Conservation (phyloP, 2,888 invertebrate species). For the Acronicta psi region DNA sequence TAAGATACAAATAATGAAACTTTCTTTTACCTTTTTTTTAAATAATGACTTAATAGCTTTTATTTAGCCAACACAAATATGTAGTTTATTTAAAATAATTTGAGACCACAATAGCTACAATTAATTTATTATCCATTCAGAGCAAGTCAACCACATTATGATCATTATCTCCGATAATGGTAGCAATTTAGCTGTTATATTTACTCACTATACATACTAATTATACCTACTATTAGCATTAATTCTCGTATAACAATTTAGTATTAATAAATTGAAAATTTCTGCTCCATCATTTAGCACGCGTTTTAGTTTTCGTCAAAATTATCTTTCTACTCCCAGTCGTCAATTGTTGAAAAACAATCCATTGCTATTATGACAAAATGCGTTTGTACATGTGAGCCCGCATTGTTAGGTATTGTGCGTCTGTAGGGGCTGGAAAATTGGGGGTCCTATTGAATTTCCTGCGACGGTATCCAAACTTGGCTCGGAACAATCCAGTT, state of each 20-base stretch:
- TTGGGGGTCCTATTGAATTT: slow-evolving; percentile 72
- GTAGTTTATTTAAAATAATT: not conserved
- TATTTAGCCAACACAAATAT: too few species aligned
- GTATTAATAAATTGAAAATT: slow-evolving; percentile 14
- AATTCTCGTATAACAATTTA: slow-evolving; percentile 1
- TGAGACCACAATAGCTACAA: slow-evolving; percentile 6
- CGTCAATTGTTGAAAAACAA: slow-evolving; percentile 7
- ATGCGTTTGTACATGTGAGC: slow-evolving; percentile 26
- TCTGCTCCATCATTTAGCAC: not conserved
- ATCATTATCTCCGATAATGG: slow-evolving; percentile 30
- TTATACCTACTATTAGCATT: not conserved
- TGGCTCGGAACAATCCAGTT: slow-evolving; percentile 68
- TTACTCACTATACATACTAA: slow-evolving; percentile 7
- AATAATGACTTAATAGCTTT: too few species aligned
- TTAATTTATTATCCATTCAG: slow-evolving; percentile 17
- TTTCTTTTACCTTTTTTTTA: too few species aligned
- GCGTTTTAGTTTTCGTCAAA: not conserved
- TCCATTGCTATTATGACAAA: slow-evolving; percentile 14
- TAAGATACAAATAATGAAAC: not conserved
- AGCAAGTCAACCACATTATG: slow-evolving; percentile 7
- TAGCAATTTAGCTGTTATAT: slow-evolving; percentile 24
- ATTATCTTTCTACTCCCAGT: not conserved
- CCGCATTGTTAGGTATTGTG: slow-evolving; percentile 55
- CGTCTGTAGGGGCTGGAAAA: slow-evolving; percentile 62
- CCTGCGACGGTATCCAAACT: slow-evolving; percentile 57